These are phyloP conservation scores for Lepidocyrtinus sp. DNA, from an alignment of 2,888 invertebrate genomes.

Conservation along the genomic window DNA sequence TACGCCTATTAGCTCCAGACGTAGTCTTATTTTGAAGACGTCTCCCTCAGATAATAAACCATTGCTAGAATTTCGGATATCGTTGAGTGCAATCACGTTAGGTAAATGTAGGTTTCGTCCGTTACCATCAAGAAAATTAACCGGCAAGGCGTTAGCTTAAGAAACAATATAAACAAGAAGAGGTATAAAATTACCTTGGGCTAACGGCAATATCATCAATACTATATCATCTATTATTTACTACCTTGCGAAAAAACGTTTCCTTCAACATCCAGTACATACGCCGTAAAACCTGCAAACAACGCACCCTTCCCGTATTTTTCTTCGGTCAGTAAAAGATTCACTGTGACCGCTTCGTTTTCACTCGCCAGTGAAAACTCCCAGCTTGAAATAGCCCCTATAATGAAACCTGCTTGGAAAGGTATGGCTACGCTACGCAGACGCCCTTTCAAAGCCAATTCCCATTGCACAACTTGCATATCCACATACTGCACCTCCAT, in stretches of 20 bases:
- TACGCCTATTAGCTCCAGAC: slow-evolving; percentile 43
- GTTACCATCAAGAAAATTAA: slow-evolving; percentile 49
- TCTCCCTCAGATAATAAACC: slow-evolving; percentile 30
- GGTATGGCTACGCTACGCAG: slow-evolving; percentile 27
- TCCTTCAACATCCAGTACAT: slow-evolving; percentile 26
- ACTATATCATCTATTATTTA: background rate
- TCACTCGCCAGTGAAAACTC: slow-evolving; percentile 39
- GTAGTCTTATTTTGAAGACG: slow-evolving; percentile 41
- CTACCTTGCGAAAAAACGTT: slow-evolving; percentile 44
- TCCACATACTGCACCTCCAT: slow-evolving; percentile 45
- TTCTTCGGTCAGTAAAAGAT: slow-evolving; percentile 38
- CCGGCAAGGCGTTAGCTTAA: slow-evolving; percentile 42
- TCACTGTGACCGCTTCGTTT: slow-evolving; percentile 34
- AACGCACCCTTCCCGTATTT: slow-evolving; percentile 35
- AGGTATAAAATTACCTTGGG: background rate
- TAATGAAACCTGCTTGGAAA: slow-evolving; percentile 38
- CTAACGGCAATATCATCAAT: background rate
- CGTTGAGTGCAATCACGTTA: slow-evolving; percentile 34
- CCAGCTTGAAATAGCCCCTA: slow-evolving; percentile 38
- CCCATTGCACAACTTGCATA: slow-evolving; percentile 51
- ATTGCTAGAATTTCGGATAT: slow-evolving; percentile 44
- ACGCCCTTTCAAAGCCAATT: slow-evolving; percentile 27
- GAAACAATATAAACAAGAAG: background rate
- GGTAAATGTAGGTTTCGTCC: slow-evolving; percentile 42
- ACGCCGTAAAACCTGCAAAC: slow-evolving; percentile 43